A percentile compares a stretch with the other conserved stretches of the same genome.
phyloP scores from a whole-genome alignment of 2,113 vertebrate genomes.

The Rallus limicola region DNA sequence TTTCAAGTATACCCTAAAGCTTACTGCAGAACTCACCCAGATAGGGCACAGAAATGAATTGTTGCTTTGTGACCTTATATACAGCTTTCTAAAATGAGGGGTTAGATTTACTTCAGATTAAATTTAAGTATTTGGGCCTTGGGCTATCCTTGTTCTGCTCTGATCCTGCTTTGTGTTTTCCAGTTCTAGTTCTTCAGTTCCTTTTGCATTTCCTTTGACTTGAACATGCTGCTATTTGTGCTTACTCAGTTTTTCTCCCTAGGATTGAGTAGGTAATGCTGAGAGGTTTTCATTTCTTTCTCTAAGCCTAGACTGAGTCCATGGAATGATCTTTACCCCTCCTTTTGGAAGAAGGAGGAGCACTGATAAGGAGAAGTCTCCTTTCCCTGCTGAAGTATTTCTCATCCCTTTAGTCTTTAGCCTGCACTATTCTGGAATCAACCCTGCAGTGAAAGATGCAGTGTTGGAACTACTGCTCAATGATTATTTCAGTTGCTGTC shows the following conservation, averaged over 20 bases:
- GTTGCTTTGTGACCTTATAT: not conserved
- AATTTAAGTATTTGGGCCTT: not conserved
- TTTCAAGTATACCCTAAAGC: not conserved
- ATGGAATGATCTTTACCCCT: not conserved
- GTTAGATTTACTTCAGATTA: not conserved
- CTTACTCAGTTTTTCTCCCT: not conserved
- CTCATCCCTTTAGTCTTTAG: not conserved
- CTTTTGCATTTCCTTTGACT: not conserved
- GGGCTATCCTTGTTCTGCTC: not conserved
- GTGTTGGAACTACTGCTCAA: accelerated
- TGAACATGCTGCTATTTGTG: not conserved
- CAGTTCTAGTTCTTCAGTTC: not conserved
- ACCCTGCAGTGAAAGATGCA: not conserved
- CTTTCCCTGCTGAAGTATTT: not conserved
- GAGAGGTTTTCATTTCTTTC: not conserved
- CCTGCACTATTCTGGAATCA: not conserved
- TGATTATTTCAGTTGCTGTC: not conserved
- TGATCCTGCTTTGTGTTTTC: not conserved
- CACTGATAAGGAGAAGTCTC: not conserved
- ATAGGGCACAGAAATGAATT: not conserved
- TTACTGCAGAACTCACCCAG: not conserved
- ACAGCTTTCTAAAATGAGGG: not conserved
- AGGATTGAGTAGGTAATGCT: not conserved
- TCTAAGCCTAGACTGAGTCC: not conserved
- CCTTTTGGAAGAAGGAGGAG: not conserved